Evolutionary conservation across 2,888 invertebrate genomes (phyloP).

Genomic region (Agonopterix alstromeriana): DNA sequence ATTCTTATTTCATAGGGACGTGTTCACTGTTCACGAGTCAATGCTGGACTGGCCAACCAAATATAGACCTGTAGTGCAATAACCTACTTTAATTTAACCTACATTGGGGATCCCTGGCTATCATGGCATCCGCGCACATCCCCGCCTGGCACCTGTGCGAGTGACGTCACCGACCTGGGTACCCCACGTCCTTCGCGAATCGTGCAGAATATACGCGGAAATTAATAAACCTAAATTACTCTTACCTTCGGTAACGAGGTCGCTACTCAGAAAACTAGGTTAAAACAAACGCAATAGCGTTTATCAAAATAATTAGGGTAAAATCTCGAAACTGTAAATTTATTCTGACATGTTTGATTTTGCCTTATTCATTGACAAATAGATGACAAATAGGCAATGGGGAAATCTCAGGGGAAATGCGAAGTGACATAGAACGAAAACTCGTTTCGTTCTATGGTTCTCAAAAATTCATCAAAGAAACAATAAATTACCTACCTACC

Average conservation of each 20-base stretch:
- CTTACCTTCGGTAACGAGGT: conserved; percentile 51
- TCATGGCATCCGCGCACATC: conserved; percentile 57
- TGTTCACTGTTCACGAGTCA: conserved; percentile 34
- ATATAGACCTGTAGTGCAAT: conserved; percentile 64
- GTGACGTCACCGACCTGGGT: conserved; percentile 55
- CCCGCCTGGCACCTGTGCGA: conserved; percentile 62
- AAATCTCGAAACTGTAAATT: conserved; percentile 30
- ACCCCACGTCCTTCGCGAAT: conserved; percentile 41
- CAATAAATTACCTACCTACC: too few relatives aligned
- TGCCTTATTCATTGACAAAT: too few relatives aligned
- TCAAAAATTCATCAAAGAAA: too few relatives aligned
- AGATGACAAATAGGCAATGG: neutral
- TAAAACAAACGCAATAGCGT: conserved; percentile 37
- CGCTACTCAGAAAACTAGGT: conserved; percentile 47
- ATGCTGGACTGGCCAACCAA: conserved; percentile 49
- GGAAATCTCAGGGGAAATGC: too few relatives aligned
- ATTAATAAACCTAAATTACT: conserved; percentile 61
- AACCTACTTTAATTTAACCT: conserved; percentile 75
- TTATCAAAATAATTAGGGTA: conserved; percentile 18
- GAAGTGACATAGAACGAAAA: too few relatives aligned
- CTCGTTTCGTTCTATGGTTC: too few relatives aligned
- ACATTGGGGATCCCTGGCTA: conserved; percentile 63
- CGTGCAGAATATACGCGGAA: conserved; percentile 50
- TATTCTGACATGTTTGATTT: conserved; percentile 21
- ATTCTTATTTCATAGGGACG: conserved; percentile 29